Percentiles rank a stretch among this genome's conserved stretches.
Conservation (phyloP, 2,113 vertebrate species). For the Pristiophorus japonicus region DNA sequence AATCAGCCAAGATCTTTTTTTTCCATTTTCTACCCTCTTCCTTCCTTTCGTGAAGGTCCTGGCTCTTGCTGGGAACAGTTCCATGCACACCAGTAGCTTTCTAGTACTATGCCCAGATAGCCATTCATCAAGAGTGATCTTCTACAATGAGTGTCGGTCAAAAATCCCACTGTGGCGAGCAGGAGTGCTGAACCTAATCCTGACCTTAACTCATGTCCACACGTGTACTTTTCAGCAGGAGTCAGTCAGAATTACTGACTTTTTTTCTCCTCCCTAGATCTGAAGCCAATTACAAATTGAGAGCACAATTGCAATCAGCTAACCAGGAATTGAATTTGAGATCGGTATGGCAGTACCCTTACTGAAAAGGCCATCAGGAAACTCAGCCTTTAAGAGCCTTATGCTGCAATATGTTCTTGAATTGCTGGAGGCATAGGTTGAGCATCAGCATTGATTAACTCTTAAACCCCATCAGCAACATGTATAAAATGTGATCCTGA, state of each 20-base stretch:
- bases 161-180: not conserved
- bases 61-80: not conserved
- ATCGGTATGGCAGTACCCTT: not conserved
- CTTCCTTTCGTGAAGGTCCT: not conserved
- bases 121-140: not conserved
- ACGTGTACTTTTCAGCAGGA: not conserved
- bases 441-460: not conserved
- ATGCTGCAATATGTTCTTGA: not conserved
- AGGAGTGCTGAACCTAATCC: not conserved
- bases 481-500: not conserved
- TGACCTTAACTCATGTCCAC: not conserved
- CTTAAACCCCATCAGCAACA: not conserved
- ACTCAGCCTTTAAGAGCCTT: not conserved
- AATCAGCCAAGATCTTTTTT: not conserved
- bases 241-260: not conserved
- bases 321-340: not conserved
- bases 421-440: not conserved
- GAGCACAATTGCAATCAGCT: not conserved
- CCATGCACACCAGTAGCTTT: not conserved
- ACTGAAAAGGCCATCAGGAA: not conserved
- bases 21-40: not conserved
- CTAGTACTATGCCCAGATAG: not conserved
- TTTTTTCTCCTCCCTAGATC: not conserved
- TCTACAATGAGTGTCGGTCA: not conserved
- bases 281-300: not conserved